A percentile compares a stretch with the other conserved stretches of the same genome.
These are phyloP conservation scores for Sylvilagus bachmani DNA, from an alignment of 2,113 vertebrate genomes.

Conservation along the genomic window DNA sequence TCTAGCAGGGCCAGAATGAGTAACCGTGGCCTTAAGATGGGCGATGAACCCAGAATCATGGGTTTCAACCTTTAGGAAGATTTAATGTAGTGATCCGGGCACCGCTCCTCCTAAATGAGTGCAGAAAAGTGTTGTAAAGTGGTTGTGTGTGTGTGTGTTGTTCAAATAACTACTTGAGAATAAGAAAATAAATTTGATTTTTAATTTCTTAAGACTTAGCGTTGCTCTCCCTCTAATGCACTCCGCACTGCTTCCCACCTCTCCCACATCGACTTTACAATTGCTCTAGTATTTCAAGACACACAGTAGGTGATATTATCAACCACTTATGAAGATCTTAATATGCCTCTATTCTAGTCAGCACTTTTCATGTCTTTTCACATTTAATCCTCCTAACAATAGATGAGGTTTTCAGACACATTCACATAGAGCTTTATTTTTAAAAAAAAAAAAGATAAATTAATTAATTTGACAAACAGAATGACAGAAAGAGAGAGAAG, in stretches of 20 bases:
- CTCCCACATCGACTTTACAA: background rate
- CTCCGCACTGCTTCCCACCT: background rate
- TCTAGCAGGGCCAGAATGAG: background rate
- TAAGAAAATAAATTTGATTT: slow-evolving; percentile 10
- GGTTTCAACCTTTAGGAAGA: background rate
- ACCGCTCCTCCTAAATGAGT: background rate
- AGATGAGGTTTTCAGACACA: background rate
- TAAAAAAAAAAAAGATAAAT: too few species aligned
- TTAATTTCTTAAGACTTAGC: background rate
- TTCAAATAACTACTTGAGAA: slow-evolving; percentile 18
- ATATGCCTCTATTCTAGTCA: background rate
- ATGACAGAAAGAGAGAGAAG: too few species aligned
- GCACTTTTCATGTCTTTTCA: background rate
- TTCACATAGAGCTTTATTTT: background rate
- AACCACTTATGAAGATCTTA: background rate
- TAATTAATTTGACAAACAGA: too few species aligned
- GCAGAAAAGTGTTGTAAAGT: background rate
- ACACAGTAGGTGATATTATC: background rate
- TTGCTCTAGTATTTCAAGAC: background rate
- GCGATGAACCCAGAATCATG: background rate
- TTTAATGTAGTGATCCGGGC: background rate
- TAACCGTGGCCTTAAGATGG: background rate
- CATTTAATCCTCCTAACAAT: background rate
- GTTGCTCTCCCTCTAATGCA: background rate
- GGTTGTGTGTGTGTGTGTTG: background rate